Evolutionary conservation across 2,113 vertebrate genomes (phyloP).

Genomic region (Muntiacus muntjak): DNA sequence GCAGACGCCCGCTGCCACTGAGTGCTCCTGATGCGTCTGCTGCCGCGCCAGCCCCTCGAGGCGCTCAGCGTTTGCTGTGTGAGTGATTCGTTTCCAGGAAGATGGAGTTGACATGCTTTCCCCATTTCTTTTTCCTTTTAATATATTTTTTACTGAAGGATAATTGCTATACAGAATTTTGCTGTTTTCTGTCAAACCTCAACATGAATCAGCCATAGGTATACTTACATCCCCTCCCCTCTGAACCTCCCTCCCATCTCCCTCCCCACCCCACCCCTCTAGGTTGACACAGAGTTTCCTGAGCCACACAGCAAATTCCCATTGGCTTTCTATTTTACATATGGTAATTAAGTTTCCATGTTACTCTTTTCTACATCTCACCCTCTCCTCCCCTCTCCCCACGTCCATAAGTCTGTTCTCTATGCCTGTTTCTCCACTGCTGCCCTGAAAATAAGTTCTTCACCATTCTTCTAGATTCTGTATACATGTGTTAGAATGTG

Average conservation of each 20-base stretch:
- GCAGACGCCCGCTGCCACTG: accelerated
- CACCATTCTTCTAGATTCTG: accelerated
- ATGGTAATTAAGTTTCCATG: accelerated
- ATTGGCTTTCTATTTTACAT: accelerated
- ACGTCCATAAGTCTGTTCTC: accelerated
- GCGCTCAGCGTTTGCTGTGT: accelerated
- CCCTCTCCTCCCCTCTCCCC: neutral
- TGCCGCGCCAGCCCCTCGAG: accelerated
- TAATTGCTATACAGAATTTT: neutral
- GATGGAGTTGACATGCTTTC: neutral
- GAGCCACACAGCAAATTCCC: accelerated
- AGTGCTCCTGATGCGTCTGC: neutral
- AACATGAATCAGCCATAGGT: neutral
- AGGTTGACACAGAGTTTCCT: neutral
- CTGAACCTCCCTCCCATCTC: neutral
- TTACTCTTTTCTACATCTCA: accelerated
- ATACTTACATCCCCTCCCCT: accelerated
- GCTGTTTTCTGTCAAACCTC: neutral
- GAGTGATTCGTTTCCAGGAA: neutral
- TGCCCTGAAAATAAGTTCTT: neutral
- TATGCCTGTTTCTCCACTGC: neutral
- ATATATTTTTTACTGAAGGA: neutral
- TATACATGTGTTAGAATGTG: accelerated
- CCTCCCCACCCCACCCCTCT: neutral
- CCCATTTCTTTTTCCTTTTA: neutral